Evolutionary conservation across 2,888 invertebrate species (phyloP), one percentile per base, ranked within the genome.

Genomic region (Iphiclides podalirius): DNA sequence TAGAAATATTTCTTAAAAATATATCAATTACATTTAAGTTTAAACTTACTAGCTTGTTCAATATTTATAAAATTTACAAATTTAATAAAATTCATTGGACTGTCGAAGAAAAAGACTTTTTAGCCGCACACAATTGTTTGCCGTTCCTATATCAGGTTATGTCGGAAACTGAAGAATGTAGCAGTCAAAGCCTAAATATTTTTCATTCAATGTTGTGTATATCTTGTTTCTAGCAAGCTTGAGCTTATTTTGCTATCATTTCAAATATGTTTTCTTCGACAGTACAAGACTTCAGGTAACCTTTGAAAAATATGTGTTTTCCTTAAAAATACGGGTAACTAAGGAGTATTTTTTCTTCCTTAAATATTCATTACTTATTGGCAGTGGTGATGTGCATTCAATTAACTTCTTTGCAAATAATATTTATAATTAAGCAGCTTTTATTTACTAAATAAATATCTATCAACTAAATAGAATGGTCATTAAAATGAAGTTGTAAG

Each of bases 321-420:
- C 41, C 57, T 61, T 59, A 63, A 55, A 60, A 52, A 59, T 55
- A 62, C 58, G 12, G 78, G 79, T 81, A 80, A 82, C 80, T 75
- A 63, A 72, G 72, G 67, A 48, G 53, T 59, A 41, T 54, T 52
- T 56, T 54, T 49, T 52, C 54, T 54, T 55, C 51, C 49, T 60
- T 61, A 60, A 64, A 20, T 34, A 38, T 28, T 62, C 61, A 63
- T 54, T 44, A 34, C 47, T 47, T 62, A 60, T 67, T 75, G 79
- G 79, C 78, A 79, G 77, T 75, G 70, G 60, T 61, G 16, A 34
- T 26, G 40, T 40, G 44, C 33, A 38, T 40, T 41, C 35, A 38
- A 31, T 31, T 23, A 20, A 51, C 34, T 52, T 38, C 40, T 35
- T 56, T 52, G 55, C 44, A 12, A 12, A 12, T 11, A 3, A 31